Base-by-base conservation (phyloP, 37 sponge, comb jelly and placozoan genomes). In the Aplysina aerophoba region DNA sequence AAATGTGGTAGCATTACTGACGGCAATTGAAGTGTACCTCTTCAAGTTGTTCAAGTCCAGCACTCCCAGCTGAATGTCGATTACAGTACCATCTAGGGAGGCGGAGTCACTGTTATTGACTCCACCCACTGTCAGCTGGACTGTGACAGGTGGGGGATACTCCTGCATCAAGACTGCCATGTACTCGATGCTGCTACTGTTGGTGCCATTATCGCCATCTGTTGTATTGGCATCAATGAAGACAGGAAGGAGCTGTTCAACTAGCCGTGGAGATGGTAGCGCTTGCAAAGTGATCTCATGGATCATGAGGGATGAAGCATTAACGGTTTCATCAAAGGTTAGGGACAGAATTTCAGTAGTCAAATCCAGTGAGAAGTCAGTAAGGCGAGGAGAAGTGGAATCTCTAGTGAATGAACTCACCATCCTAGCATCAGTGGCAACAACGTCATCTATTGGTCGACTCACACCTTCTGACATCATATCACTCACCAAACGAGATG, bases 241-340 rank as follows among this genome's bases (percentile, higher is more conserved):
- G 25, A 75, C 53, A 1, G 54, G 44, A 24, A 75, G 22, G 44
- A 53, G n/a, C 3, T 22, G 44, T 12, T 40, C n/a, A 3, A 35
- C 35, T 1, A 30, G 33, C 4, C 53, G 44, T 13, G 78, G 78
- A 75, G 44, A 3, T 16, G 59, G 38, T 64, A 59, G 41, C 30
- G 90, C 84, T 55, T 77, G 90, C 22, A 95, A 24, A 15, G 83
- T 84, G 63, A 95, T 85, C 20, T 90, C 88, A 25, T 36, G n/a
- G n/a, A 92, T 86, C 24, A 77, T 59, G n/a, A 95, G 84, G 34
- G 86, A 84, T 11, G 92, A 85, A 2, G 74, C 91, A 83, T 90
- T 89, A 16, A 96, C 92, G 1, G 94, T 94, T 72, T 96, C 97
- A 65, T 94, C 90, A 59, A 96, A 96, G 2, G 97, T 94, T 44